Evolutionary conservation across 1,140 invertebrate genomes (phyloP).

Genomic region (Dendrolimus kikuchii): DNA sequence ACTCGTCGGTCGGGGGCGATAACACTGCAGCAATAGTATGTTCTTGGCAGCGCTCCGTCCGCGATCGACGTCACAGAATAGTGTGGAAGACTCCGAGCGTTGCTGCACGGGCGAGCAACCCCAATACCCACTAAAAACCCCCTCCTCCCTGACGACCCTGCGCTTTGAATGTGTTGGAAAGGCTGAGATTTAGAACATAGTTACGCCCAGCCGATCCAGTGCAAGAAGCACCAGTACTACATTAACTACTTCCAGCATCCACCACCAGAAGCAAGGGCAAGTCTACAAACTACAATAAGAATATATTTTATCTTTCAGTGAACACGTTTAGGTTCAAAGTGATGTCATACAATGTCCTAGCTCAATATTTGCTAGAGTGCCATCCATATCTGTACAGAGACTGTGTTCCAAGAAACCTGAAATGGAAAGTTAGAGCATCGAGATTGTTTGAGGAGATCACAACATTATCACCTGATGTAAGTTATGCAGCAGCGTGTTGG

Average conservation of each 20-base stretch:
- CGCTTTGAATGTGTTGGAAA: too few relatives aligned
- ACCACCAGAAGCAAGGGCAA: background rate
- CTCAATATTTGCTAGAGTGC: conserved; percentile 84
- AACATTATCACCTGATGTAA: conserved; percentile 82
- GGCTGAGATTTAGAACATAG: too few relatives aligned
- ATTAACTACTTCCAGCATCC: background rate
- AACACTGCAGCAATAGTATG: too few relatives aligned
- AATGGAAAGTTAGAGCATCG: conserved; percentile 80
- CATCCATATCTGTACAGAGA: conserved; percentile 83
- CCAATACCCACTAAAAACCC: too few relatives aligned
- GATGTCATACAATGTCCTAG: conserved; percentile 92
- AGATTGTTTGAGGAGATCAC: conserved; percentile 82
- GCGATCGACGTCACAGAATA: too few relatives aligned
- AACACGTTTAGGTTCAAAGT: conserved; percentile 47
- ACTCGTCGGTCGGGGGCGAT: too few relatives aligned
- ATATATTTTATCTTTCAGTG: conserved; percentile 13
- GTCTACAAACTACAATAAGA: background rate
- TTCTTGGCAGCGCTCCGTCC: too few relatives aligned
- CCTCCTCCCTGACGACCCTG: too few relatives aligned
- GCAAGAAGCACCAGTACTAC: too few relatives aligned
- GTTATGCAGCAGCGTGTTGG: conserved; percentile 5
- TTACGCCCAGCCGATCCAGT: too few relatives aligned
- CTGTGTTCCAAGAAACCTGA: conserved; percentile 74
- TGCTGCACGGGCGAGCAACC: too few relatives aligned
- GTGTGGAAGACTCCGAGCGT: too few relatives aligned